Conservation (phyloP, 1,140 invertebrate genomes). For the Mycetomoellerius zeteki region DNA sequence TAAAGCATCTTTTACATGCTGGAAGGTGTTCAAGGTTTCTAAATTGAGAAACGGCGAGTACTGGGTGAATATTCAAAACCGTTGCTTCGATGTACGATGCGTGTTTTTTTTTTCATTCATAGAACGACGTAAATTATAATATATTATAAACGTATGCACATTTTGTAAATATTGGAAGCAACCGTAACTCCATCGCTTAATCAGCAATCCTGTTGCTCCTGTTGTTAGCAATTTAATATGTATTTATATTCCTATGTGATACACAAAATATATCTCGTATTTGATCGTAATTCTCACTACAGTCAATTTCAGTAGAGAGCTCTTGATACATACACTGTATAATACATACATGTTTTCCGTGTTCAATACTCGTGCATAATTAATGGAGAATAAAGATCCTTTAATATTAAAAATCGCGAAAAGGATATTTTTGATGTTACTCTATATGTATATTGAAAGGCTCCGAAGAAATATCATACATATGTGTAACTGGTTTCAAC, state of each 20-base stretch:
- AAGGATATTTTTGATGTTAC: background rate
- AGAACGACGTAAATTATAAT: background rate
- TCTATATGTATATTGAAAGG: conserved; percentile 40
- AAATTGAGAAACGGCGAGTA: background rate
- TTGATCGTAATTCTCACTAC: background rate
- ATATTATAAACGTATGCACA: background rate
- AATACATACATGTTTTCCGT: background rate
- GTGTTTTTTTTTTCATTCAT: background rate
- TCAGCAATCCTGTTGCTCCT: background rate
- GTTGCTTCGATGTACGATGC: background rate
- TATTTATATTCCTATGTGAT: background rate
- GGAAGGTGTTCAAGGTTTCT: background rate
- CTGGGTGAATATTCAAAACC: background rate
- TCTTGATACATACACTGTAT: background rate
- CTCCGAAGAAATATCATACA: conserved; percentile 30
- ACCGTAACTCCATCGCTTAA: conserved; percentile 6
- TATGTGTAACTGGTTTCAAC: conserved; percentile 46
- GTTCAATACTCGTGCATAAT: background rate
- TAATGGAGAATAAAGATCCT: background rate
- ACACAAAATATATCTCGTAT: background rate
- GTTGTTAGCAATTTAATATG: conserved; percentile 5
- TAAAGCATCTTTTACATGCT: background rate
- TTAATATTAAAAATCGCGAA: background rate
- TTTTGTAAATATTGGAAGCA: conserved; percentile 17
- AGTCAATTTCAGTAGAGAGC: background rate